A percentile compares a stretch with the other conserved stretches of the same genome.
Conservation (phyloP, 2,113 vertebrate genomes). For the Triplophysa siluroides region DNA sequence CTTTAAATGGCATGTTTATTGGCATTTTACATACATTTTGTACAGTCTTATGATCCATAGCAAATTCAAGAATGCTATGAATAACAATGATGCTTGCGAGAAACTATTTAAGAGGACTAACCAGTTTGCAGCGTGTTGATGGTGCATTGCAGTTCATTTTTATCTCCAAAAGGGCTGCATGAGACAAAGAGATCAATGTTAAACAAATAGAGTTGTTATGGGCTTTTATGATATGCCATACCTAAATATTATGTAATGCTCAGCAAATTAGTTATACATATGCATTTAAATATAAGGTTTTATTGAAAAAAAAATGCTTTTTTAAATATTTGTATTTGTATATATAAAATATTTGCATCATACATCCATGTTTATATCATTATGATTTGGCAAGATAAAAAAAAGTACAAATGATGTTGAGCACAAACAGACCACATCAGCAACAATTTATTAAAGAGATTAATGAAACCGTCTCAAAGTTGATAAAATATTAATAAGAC, state of each 20-base stretch:
- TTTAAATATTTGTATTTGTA: too few relatives aligned
- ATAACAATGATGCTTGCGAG: neutral
- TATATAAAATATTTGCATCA: too few relatives aligned
- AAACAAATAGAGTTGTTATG: neutral
- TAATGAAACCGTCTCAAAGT: too few relatives aligned
- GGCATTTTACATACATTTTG: neutral
- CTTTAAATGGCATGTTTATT: neutral
- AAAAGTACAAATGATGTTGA: too few relatives aligned
- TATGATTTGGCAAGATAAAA: too few relatives aligned
- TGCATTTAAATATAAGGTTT: too few relatives aligned
- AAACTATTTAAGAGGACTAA: neutral
- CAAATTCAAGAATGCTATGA: neutral
- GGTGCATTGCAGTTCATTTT: neutral
- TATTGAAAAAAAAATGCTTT: too few relatives aligned
- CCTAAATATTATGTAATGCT: neutral
- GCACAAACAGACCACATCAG: too few relatives aligned
- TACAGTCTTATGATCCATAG: neutral
- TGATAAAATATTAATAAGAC: too few relatives aligned
- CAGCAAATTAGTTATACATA: too few relatives aligned
- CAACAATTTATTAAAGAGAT: too few relatives aligned
- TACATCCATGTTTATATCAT: too few relatives aligned
- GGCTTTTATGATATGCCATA: neutral
- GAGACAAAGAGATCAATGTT: neutral
- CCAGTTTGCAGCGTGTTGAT: neutral
- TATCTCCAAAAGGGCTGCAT: neutral